Conservation (phyloP, 2,113 vertebrate species). For the Gobio gobio region DNA sequence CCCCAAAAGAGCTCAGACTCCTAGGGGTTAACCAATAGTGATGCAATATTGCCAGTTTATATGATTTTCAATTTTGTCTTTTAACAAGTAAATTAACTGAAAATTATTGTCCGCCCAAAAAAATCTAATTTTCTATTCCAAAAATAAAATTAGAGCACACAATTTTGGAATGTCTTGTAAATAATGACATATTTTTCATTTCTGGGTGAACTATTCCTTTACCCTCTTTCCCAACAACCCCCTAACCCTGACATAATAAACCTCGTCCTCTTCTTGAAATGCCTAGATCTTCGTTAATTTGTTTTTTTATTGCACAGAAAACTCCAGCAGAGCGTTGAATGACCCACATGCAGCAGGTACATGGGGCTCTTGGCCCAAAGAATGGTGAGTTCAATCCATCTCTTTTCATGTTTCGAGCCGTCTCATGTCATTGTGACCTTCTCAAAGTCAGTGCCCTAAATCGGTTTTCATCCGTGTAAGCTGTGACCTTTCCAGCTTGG, state of each 20-base stretch:
- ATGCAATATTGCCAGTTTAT: neutral
- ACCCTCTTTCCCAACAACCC: neutral
- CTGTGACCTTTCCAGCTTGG: conserved; percentile 59
- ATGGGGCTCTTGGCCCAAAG: neutral
- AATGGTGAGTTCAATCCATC: conserved; percentile 17
- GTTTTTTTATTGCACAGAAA: neutral
- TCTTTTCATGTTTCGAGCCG: conserved; percentile 39
- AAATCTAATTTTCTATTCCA: neutral
- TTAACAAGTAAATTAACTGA: neutral
- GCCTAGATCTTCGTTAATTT: neutral
- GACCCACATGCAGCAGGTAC: neutral
- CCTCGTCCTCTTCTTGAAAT: neutral
- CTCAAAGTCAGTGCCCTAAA: conserved; percentile 54
- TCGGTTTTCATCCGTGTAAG: conserved; percentile 56
- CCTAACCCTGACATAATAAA: neutral
- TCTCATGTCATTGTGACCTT: conserved; percentile 59
- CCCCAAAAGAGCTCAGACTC: no score
- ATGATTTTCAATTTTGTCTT: neutral
- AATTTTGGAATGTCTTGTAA: neutral
- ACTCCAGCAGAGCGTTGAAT: neutral
- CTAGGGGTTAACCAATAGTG: neutral
- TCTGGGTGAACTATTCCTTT: neutral
- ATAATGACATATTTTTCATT: neutral
- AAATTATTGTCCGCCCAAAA: neutral
- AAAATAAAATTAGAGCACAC: neutral